These are phyloP conservation scores for Magallana gigas DNA, from an alignment of 1,140 invertebrate species.

Conservation along the genomic window DNA sequence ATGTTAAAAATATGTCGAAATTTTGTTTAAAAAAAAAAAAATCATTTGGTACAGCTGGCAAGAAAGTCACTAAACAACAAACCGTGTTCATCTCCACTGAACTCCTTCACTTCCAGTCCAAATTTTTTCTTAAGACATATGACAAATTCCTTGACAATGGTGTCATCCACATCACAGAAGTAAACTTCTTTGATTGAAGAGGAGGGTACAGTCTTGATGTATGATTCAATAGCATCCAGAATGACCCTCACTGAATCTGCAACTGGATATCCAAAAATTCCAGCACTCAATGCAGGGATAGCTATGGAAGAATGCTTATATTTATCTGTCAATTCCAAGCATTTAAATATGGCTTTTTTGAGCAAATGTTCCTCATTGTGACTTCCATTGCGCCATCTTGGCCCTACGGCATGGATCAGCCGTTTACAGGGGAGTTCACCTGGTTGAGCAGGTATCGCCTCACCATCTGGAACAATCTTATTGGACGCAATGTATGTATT, in stretches of 20 bases:
- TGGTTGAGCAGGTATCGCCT: conserved; percentile 54
- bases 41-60: no score
- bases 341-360: conserved; percentile 54
- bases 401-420: conserved; percentile 71
- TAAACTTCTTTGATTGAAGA: conserved; percentile 49
- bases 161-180: conserved; percentile 54
- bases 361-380: conserved; percentile 54
- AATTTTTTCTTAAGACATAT: background rate
- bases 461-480: conserved; percentile 53
- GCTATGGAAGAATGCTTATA: conserved; percentile 54
- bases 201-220: conserved; percentile 36
- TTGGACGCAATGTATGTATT: conserved; percentile 48
- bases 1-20: no score
- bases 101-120: conserved; percentile 20
- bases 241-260: conserved; percentile 51
- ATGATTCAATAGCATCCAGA: conserved; percentile 45
- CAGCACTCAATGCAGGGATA: conserved; percentile 67
- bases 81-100: background rate
- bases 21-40: no score
- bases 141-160: background rate
- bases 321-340: conserved; percentile 54
- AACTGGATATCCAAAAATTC: conserved; percentile 67
- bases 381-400: conserved; percentile 61
- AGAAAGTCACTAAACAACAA: no score
- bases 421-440: conserved; percentile 62